Base-by-base conservation (phyloP, 2,797 vertebrate species). In the Falco columbarius region DNA sequence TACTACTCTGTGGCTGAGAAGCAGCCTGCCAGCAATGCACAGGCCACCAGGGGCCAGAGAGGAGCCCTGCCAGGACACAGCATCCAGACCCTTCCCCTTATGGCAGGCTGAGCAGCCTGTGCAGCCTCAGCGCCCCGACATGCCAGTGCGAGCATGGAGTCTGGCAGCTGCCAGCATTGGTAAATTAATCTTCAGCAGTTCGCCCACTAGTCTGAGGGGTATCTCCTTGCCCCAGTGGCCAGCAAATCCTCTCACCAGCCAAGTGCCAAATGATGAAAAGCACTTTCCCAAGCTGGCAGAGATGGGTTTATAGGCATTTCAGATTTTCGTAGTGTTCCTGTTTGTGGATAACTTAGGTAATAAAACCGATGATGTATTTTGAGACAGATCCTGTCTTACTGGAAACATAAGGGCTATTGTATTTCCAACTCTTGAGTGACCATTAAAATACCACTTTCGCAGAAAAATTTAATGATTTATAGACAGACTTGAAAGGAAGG, bases 121-220 rank as follows among this genome's bases (percentile, higher is more conserved):
- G 21, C 63, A 82, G 63, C 67, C 40, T 14, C 46, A 5, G 14
- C 3, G 10, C 46, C 59, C 44, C 74, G 67, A 55, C 23, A 85
- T 56, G 27, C 23, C 74, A 61, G n/a, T 3, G 0, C 1, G 0
- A 55, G 18, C 3, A 0, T 3, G 0, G 22, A 42, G 32, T 5
- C 29, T 30, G 44, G 32, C 3, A 71, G 29, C 70, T 62, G 17
- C 12, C 62, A 81, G 49, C 6, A 1, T 0, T 3, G n/a, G 12
- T 19, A 83, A 62, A 66, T 6, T 14, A 14, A 36, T 14, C 40
- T 70, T 36, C 61, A 88, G 55, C 38, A 77, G 23, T 34, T 77
- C 1, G 0, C 23, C 56, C 4, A 3, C 32, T 15, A 16, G 8
- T 32, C 93, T 32, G n/a, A 77, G 40, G 16, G 11, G 6, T 14